phyloP scores from a whole-genome alignment of 2,888 invertebrate genomes.

The Tachina lurida region DNA sequence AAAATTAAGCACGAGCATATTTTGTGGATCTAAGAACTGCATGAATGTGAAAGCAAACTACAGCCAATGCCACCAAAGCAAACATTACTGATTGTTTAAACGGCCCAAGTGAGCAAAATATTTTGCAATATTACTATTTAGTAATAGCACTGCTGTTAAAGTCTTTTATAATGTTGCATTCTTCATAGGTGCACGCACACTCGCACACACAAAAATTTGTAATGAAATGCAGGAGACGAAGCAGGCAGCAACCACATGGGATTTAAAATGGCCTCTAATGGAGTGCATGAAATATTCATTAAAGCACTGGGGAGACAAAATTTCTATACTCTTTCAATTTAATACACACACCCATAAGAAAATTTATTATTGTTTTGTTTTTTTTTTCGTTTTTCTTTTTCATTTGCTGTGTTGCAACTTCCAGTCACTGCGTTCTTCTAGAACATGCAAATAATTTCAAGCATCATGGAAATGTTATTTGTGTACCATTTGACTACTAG shows the following conservation, averaged over 20 bases:
- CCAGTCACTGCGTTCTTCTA: background rate
- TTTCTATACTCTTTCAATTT: slow-evolving; percentile 23
- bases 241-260: slow-evolving; percentile 61
- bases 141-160: background rate
- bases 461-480: background rate
- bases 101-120: background rate
- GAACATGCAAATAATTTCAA: background rate
- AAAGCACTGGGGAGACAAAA: slow-evolving; percentile 56
- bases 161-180: background rate
- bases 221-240: slow-evolving; percentile 66
- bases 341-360: background rate
- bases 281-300: slow-evolving; percentile 75
- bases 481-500: background rate
- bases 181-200: slow-evolving; percentile 6
- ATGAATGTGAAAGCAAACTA: slow-evolving; percentile 26
- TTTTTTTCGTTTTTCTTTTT: background rate
- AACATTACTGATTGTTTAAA: background rate
- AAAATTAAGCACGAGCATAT: slow-evolving; percentile 7
- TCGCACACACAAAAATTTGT: slow-evolving; percentile 25
- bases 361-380: background rate
- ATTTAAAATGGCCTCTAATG: slow-evolving; percentile 73
- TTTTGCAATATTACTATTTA: background rate
- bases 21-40: slow-evolving; percentile 23
- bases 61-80: slow-evolving; percentile 10
- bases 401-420: slow-evolving; percentile 10